Evolutionary conservation across 2,113 vertebrate species (phyloP), one percentile per base, ranked within the genome.

Genomic region (Chamaetylas fuelleborni): DNA sequence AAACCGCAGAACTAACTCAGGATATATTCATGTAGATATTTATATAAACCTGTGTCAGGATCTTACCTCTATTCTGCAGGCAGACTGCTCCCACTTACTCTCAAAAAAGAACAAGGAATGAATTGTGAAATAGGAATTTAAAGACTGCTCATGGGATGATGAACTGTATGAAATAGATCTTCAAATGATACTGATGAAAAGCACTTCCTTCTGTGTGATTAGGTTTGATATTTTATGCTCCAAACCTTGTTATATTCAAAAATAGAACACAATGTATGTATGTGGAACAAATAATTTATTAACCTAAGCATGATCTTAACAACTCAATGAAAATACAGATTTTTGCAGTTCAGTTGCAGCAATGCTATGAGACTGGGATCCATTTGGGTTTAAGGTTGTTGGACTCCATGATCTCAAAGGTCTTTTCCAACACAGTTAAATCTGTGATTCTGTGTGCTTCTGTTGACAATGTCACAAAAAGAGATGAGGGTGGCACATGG

Each of bases 1-100:
- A 31, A 70, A 0, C 0, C 14, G 0, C 22, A 42, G 7, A 54
- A 51, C 17, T 2, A 58, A 2, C 2, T 76, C 26, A 56, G 18
- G 23, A 28, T 51, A 1, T 72, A 22, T 53, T 71, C 1, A 18
- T 36, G 8, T 17, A 86, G 33, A 28, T 11, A 58, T 51, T 77
- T 3, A 33, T 54, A 48, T 24, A 92, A 80, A 80, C 3, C 3
- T 76, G 2, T 67, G 15, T 62, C 17, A 51, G 14, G 10, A 36
- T 77, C 31, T 86, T 56, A 31, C 15, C 23, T 88, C 29, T 60
- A 11, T 42, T 79, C 33, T 86, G 12, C 43, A 83, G 36, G 16
- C 31, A 83, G 25, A 54, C 23, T 0, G 0, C 7, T 38, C 34
- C 12, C 15, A 31, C 6, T 69, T 78, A 43, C 6, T 69, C 33